Percentiles rank a stretch among this genome's conserved stretches.
Conservation (phyloP, 2,113 vertebrate genomes). For the Eonycteris spelaea region DNA sequence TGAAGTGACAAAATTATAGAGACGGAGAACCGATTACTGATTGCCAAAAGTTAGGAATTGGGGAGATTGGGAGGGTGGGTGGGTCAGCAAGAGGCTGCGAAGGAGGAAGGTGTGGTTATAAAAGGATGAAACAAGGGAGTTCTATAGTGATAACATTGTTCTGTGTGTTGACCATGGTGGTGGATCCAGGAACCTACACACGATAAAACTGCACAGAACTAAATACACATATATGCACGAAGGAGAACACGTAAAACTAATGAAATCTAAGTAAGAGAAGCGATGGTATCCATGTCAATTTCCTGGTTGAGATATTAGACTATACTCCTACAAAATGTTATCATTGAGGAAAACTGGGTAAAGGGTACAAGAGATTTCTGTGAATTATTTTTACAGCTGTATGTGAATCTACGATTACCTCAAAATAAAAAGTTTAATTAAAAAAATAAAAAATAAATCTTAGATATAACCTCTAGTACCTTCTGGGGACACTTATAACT, state of each 20-base stretch:
- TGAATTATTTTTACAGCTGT: background rate
- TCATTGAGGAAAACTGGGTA: background rate
- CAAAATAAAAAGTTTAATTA: conserved; percentile 28
- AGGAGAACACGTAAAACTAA: background rate
- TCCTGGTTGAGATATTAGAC: background rate
- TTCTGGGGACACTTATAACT: conserved; percentile 10
- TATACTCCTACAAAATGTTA: background rate
- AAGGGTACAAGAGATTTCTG: background rate
- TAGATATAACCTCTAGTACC: background rate
- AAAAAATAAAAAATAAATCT: background rate
- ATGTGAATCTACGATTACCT: background rate
- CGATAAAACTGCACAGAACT: background rate
- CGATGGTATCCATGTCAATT: background rate
- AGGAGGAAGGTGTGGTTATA: background rate
- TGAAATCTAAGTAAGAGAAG: background rate
- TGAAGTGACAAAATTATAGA: background rate
- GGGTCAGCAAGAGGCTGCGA: background rate
- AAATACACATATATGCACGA: background rate
- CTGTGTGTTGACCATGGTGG: background rate
- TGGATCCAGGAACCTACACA: background rate
- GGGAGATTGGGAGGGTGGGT: too few relatives aligned
- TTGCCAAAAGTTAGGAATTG: background rate
- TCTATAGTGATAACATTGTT: background rate
- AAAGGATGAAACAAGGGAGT: background rate
- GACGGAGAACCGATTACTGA: background rate